A percentile compares a stretch with the other conserved stretches of the same genome.
Conservation (phyloP, 2,113 vertebrate genomes). For the Acanthisitta chloris region DNA sequence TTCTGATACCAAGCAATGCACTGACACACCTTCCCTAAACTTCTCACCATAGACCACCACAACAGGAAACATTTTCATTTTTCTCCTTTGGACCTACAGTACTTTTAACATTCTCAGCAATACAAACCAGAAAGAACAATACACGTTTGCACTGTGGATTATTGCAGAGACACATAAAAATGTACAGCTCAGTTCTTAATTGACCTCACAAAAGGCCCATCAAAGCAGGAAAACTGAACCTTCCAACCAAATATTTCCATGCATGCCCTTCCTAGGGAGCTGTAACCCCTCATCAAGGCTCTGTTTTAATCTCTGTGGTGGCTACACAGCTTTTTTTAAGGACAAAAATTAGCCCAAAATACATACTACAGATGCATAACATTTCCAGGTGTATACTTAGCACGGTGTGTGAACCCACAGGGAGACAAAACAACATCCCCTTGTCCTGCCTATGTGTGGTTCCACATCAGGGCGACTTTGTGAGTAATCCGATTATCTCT, state of each 20-base stretch:
- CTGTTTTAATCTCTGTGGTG: neutral
- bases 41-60: too few relatives aligned
- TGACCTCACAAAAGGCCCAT: neutral
- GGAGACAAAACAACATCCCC: neutral
- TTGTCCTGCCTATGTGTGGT: neutral
- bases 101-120: neutral
- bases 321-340: neutral
- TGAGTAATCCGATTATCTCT: neutral
- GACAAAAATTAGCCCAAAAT: neutral
- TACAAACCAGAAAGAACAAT: neutral
- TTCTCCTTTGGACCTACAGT: neutral
- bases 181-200: neutral
- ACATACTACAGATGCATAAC: accelerated
- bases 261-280: neutral
- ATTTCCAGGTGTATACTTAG: neutral
- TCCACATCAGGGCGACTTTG: neutral
- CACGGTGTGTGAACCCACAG: neutral
- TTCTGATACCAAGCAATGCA: neutral
- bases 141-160: neutral
- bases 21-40: neutral
- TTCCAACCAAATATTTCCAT: neutral
- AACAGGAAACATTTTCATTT: neutral
- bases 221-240: neutral
- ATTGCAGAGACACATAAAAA: neutral
- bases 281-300: neutral